A percentile compares a stretch with the other conserved stretches of the same genome.
These are phyloP conservation scores for Empis stercorea DNA, from an alignment of 2,888 invertebrate species.

Conservation along the genomic window DNA sequence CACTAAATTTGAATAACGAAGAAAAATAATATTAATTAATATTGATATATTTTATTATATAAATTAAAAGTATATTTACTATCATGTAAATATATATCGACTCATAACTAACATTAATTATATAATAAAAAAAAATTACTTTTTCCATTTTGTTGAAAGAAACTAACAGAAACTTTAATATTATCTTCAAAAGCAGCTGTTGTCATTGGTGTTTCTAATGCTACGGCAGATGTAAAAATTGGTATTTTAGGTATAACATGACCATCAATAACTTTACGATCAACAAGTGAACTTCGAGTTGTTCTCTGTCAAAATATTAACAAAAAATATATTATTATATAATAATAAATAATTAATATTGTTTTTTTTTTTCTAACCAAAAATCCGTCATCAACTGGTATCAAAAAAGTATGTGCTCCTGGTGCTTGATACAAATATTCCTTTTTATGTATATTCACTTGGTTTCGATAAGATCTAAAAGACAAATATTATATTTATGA, in stretches of 20 bases:
- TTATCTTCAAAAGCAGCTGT: conserved; percentile 74
- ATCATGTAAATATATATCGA: no score
- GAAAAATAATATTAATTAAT: background rate
- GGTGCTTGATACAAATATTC: conserved; percentile 62
- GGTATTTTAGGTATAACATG: conserved; percentile 81
- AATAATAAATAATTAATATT: background rate
- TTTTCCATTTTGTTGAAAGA: conserved; percentile 58
- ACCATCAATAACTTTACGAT: conserved; percentile 74
- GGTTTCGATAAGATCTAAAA: conserved; percentile 60
- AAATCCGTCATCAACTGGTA: conserved; percentile 82
- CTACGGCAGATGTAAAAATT: conserved; percentile 72
- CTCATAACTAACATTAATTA: no score
- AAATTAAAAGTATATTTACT: no score
- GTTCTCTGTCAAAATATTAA: conserved; percentile 39
- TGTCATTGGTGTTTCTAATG: conserved; percentile 57
- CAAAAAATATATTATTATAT: background rate
- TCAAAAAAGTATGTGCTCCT: conserved; percentile 79
- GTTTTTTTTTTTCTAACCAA: conserved; percentile 44
- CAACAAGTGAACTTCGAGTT: conserved; percentile 60
- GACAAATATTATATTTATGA: conserved; percentile 5
- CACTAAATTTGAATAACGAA: conserved; percentile 40
- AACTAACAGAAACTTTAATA: conserved; percentile 69
- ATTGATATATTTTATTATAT: background rate
- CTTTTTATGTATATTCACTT: conserved; percentile 58
- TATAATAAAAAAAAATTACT: conserved; percentile 42